Evolutionary conservation across 2,888 invertebrate species (phyloP).

Genomic region (Napeogenes sylphis): DNA sequence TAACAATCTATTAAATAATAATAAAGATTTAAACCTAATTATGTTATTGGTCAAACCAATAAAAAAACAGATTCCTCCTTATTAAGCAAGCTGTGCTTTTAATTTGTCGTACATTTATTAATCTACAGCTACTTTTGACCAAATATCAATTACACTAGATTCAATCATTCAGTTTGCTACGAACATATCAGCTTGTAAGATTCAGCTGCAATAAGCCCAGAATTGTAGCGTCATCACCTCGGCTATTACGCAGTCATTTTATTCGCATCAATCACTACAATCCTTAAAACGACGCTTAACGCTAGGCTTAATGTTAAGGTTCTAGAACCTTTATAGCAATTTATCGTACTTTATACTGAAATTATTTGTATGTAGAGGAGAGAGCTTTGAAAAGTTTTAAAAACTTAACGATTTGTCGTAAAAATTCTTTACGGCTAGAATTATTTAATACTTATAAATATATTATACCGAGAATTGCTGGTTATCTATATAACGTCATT

Average conservation of each 20-base stretch:
- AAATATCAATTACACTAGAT: no score
- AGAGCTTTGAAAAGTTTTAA: no score
- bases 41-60: no score
- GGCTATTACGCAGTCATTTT: slow-evolving; percentile 24
- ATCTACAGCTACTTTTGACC: no score
- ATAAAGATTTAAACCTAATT: neutral
- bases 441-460: neutral
- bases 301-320: slow-evolving; percentile 1
- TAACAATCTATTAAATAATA: slow-evolving; percentile 35
- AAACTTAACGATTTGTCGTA: no score
- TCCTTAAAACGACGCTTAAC: slow-evolving; percentile 17
- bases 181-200: slow-evolving; percentile 13
- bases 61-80: no score
- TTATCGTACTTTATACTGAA: no score
- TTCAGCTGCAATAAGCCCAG: slow-evolving; percentile 20
- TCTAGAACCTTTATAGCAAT: neutral
- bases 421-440: neutral
- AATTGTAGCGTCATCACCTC: slow-evolving; percentile 22
- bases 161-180: no score
- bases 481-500: neutral
- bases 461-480: neutral
- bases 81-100: no score
- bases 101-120: no score
- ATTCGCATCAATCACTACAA: slow-evolving; percentile 29
- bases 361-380: no score